These are phyloP conservation scores for Lasius platythorax DNA, from an alignment of 2,888 invertebrate genomes.

Conservation along the genomic window DNA sequence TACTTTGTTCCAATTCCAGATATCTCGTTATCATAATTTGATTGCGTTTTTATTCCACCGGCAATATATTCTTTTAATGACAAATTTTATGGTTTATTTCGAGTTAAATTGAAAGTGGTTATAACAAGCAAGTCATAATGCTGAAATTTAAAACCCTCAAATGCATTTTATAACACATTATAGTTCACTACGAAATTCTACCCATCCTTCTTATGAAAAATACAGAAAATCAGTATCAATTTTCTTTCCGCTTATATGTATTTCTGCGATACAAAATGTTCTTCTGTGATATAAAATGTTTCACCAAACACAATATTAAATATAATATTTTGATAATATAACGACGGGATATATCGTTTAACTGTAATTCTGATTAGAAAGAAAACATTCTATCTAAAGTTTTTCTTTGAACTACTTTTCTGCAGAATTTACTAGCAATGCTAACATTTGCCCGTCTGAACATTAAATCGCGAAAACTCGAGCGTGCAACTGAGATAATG, in stretches of 20 bases:
- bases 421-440: not conserved
- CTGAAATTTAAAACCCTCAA: not conserved
- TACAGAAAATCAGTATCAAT: not conserved
- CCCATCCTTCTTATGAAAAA: not conserved
- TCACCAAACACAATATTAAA: slow-evolving; percentile 3
- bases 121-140: not conserved
- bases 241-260: not conserved
- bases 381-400: not conserved
- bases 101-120: slow-evolving; percentile 9
- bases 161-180: not conserved
- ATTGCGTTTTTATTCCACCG: not conserved
- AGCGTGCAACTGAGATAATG: slow-evolving; percentile 19
- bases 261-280: not conserved
- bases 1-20: not conserved
- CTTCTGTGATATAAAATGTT: not conserved
- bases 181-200: not conserved
- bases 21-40: slow-evolving; percentile 5
- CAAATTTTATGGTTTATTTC: not conserved
- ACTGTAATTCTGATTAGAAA: slow-evolving; percentile 12
- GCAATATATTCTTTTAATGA: slow-evolving; percentile 3
- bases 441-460: not conserved
- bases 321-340: slow-evolving; percentile 26
- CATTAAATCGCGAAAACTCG: slow-evolving; percentile 42
- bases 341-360: not conserved
- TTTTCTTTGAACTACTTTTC: not conserved